Percentiles rank a stretch among this genome's conserved stretches.
phyloP scores from a whole-genome alignment of 2,888 invertebrate species.

The Cacoxenus indagator region DNA sequence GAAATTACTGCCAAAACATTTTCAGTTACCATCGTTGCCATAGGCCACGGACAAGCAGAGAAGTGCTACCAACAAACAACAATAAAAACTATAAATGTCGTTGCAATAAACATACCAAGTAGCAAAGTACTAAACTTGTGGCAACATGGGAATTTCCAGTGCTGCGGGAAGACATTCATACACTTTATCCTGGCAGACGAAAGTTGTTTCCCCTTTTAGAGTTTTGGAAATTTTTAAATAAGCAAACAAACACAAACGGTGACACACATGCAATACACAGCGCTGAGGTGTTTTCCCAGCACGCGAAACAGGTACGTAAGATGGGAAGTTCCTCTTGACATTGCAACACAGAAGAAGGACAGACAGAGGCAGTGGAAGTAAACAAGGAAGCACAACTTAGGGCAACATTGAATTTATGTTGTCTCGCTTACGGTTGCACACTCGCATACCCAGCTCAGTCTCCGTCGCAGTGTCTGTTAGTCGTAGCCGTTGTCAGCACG shows the following conservation, averaged over 20 bases:
- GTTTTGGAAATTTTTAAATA: conserved; percentile 2
- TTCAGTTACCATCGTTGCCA: conserved; percentile 40
- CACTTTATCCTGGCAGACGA: not conserved
- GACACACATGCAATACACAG: not conserved
- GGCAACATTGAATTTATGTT: conserved; percentile 11
- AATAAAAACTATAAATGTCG: conserved; percentile 12
- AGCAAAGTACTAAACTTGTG: conserved; percentile 6
- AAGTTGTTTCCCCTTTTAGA: conserved; percentile 16
- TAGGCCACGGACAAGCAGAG: conserved; percentile 16
- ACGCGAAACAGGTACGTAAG: conserved; percentile 45
- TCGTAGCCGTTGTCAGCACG: conserved; percentile 26
- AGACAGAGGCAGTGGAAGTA: not conserved
- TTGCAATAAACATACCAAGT: conserved; percentile 16
- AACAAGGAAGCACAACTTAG: conserved; percentile 10
- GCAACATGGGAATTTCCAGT: conserved; percentile 12
- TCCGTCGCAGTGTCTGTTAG: conserved; percentile 14
- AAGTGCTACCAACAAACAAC: not conserved
- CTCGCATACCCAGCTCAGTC: conserved; percentile 26
- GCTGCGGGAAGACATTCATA: not conserved
- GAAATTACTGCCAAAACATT: conserved; percentile 48
- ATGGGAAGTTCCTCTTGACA: not conserved
- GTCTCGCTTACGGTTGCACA: not conserved
- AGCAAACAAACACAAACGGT: not conserved
- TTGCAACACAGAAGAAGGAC: not conserved
- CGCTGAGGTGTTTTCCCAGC: conserved; percentile 47